phyloP scores from a whole-genome alignment of 30 jellyfish, hydroid and myxozoan species.

The Pelagia noctiluca region DNA sequence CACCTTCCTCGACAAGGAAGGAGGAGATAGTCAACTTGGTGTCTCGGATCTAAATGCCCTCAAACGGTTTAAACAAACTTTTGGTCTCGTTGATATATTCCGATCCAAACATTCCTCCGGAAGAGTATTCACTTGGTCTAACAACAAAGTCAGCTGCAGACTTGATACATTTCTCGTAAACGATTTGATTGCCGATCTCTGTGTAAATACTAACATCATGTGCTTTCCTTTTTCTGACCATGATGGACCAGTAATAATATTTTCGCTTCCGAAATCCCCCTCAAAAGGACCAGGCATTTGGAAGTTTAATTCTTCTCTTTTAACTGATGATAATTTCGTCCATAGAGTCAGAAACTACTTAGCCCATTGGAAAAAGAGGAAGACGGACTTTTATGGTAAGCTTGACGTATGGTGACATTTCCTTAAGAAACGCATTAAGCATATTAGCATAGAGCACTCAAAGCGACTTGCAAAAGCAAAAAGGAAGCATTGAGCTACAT shows the following conservation, averaged over 20 bases:
- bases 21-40: slow-evolving; percentile 33
- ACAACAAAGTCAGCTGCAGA: not conserved
- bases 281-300: not conserved
- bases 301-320: slow-evolving; percentile 17
- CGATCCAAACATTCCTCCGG: slow-evolving; percentile 20
- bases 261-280: not conserved
- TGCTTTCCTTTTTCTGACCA: slow-evolving; percentile 37
- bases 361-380: not conserved
- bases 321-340: not conserved
- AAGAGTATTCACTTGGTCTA: slow-evolving; percentile 12
- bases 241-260: slow-evolving; percentile 7
- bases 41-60: slow-evolving; percentile 2
- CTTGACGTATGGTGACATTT: slow-evolving; percentile 36
- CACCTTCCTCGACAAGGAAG: slow-evolving; percentile 16
- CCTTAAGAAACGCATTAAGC: slow-evolving; percentile 11
- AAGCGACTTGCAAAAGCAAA: not conserved
- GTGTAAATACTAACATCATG: not conserved
- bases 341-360: not conserved
- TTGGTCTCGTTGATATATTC: slow-evolving; percentile 20
- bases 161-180: not conserved
- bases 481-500: not conserved
- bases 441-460: slow-evolving; percentile 5
- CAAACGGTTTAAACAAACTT: not conserved
- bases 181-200: not conserved
- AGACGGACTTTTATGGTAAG: not conserved